phyloP scores from a whole-genome alignment of 2,113 vertebrate species.

The Phylloscopus whistleri region DNA sequence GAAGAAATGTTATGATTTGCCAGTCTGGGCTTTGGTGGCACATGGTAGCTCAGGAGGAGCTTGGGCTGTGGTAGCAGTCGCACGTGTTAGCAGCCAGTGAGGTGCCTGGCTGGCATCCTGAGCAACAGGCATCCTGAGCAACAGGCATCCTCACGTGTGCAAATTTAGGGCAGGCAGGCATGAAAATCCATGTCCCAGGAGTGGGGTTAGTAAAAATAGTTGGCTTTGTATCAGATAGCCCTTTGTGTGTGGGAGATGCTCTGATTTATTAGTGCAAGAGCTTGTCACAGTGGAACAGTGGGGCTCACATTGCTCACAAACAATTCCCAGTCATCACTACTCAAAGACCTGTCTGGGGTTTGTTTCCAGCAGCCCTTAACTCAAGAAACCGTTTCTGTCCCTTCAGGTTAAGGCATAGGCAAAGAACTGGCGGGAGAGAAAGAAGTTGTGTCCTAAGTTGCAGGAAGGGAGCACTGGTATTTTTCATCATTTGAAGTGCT shows the following conservation, averaged over 20 bases:
- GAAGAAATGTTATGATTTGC: not conserved
- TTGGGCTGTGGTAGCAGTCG: not conserved
- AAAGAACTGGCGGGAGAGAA: conserved; percentile 1
- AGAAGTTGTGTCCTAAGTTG: not conserved
- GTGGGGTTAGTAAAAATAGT: not conserved
- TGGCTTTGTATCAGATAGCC: not conserved
- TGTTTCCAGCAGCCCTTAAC: conserved; percentile 21
- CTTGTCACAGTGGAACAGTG: not conserved
- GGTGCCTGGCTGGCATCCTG: not conserved
- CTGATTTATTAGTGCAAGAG: not conserved
- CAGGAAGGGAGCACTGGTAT: not conserved
- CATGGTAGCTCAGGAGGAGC: rapidly evolving
- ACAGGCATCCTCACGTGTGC: not conserved
- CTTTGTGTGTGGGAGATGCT: not conserved
- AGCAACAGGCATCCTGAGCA: not conserved
- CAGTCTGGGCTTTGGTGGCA: not conserved
- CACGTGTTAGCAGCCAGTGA: rapidly evolving
- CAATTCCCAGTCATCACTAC: not conserved
- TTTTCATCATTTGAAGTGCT: conserved; percentile 51
- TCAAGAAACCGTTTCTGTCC: not conserved
- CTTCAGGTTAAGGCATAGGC: not conserved
- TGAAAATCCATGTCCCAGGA: not conserved
- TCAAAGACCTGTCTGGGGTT: not conserved
- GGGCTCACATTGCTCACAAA: not conserved
- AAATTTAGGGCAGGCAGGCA: not conserved